Evolutionary conservation across 2,888 invertebrate species (phyloP), one percentile per base, ranked within the genome.

Genomic region (Laothoe populi): DNA sequence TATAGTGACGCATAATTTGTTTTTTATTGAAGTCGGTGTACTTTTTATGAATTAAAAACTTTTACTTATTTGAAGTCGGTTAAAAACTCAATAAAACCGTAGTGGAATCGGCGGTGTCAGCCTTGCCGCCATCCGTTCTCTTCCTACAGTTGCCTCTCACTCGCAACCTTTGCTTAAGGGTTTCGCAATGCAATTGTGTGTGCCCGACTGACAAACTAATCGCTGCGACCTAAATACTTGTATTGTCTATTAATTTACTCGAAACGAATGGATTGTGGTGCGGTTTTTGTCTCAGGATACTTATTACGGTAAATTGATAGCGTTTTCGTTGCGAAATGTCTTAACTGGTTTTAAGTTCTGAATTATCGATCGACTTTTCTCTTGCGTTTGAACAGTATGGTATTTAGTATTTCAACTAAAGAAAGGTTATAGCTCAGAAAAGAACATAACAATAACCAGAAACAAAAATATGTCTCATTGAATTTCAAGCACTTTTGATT

Each of bases 101-200:
- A 7, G 26, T 5, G n/a, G 49, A 53, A 53, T 35, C 53, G 10
- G 16, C 31, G 31, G 19, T 53, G 35, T 13, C 61, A 67, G 60
- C 78, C 75, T 77, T 77, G 75, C 65, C 45, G 16, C 62, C 67
- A 67, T 78, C 72, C 73, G 73, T 59, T 65, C 60, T 57, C 62
- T 46, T 48, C 31, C 61, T 65, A 59, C 42, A 57, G 8, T 68
- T 68, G 74, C 76, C 78, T 67, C 69, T 76, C 72, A 73, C 74
- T 65, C 16, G 63, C 57, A 58, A 69, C 70, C 69, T 70, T 72
- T 72, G 64, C 67, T 46, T 63, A 66, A 40, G 60, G 61, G 65
- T 77, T 73, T 75, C 70, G 75, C 75, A 81, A 82, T 62, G 45
- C 70, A 68, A 76, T 76, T 78, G 76, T 78, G 66, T 70, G 49